Evolutionary conservation across 2,113 vertebrate genomes (phyloP).

Genomic region (Pyrgilauda ruficollis): DNA sequence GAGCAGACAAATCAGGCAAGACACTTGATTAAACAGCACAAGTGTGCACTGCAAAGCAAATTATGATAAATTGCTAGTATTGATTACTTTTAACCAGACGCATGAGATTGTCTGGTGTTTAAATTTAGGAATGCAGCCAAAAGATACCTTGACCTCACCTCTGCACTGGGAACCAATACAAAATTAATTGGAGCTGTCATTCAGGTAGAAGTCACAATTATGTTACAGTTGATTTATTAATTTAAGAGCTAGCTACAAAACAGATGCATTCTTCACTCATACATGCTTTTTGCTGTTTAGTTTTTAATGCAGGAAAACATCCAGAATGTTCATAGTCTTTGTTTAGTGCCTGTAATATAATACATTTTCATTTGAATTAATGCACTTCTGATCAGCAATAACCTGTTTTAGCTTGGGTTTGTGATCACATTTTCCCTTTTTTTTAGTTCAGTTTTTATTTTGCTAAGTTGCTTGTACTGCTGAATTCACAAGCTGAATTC

Average conservation of each 20-base stretch:
- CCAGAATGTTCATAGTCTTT: not conserved
- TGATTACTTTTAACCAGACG: slow-evolving; percentile 50
- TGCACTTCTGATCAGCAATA: not conserved
- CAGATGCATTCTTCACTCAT: not conserved
- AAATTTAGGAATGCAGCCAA: slow-evolving; percentile 53
- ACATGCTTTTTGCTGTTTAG: not conserved
- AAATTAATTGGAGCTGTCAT: slow-evolving; percentile 48
- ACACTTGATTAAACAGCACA: slow-evolving; percentile 37
- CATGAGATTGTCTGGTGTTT: slow-evolving; percentile 20
- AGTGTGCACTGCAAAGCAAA: slow-evolving; percentile 3
- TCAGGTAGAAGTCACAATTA: slow-evolving; percentile 47
- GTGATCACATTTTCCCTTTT: not conserved
- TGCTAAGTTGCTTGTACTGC: not conserved
- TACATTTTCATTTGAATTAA: slow-evolving; percentile 22
- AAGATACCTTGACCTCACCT: slow-evolving; percentile 60
- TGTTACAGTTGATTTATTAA: slow-evolving; percentile 58
- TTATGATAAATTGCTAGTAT: slow-evolving; percentile 50
- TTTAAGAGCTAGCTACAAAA: slow-evolving; percentile 7
- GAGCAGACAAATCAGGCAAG: slow-evolving; percentile 44
- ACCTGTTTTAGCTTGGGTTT: not conserved
- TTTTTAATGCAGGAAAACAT: not conserved
- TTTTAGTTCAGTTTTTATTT: not conserved
- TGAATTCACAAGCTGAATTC: not conserved
- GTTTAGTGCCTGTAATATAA: not conserved
- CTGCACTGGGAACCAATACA: slow-evolving; percentile 9